phyloP scores from a whole-genome alignment of 2,888 invertebrate species.

The Tortrix viridana region DNA sequence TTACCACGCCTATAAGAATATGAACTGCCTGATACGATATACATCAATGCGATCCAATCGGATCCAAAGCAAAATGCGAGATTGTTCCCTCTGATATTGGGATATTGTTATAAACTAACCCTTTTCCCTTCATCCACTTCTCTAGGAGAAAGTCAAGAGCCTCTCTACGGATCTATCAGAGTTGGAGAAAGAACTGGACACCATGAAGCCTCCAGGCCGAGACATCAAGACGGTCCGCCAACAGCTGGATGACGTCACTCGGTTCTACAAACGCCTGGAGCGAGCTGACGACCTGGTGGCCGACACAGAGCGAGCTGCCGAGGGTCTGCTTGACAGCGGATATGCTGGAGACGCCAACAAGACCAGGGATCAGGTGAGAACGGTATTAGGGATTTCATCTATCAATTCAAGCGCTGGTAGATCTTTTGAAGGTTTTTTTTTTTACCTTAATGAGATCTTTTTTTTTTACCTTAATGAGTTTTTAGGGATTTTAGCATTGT shows the following conservation, averaged over 20 bases:
- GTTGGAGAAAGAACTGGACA: constrained; percentile 92
- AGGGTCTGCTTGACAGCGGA: constrained; percentile 92
- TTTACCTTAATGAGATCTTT: too few species aligned
- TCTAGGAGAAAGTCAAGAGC: constrained; percentile 91
- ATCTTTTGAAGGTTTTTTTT: too few species aligned
- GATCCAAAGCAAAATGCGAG: too few species aligned
- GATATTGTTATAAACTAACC: not conserved
- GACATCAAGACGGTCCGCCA: constrained; percentile 92
- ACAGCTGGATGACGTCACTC: constrained; percentile 92
- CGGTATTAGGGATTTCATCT: not conserved
- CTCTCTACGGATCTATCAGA: constrained; percentile 90
- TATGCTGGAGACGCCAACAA: constrained; percentile 93
- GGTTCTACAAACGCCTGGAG: constrained; percentile 87
- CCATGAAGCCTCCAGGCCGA: constrained; percentile 93
- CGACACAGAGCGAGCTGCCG: constrained; percentile 89
- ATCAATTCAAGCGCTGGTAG: too few species aligned
- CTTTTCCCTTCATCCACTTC: not conserved
- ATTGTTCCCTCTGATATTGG: too few species aligned
- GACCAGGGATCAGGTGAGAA: constrained; percentile 89
- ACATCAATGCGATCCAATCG: too few species aligned
- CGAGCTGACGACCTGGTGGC: constrained; percentile 87
- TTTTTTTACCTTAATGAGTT: too few species aligned
- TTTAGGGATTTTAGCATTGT: too few species aligned
- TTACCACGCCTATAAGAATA: too few species aligned
- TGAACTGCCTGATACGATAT: too few species aligned